A percentile compares a stretch with the other conserved stretches of the same genome.
These are phyloP conservation scores for Podocnemis expansa DNA, from an alignment of 2,113 vertebrate genomes.

Conservation along the genomic window DNA sequence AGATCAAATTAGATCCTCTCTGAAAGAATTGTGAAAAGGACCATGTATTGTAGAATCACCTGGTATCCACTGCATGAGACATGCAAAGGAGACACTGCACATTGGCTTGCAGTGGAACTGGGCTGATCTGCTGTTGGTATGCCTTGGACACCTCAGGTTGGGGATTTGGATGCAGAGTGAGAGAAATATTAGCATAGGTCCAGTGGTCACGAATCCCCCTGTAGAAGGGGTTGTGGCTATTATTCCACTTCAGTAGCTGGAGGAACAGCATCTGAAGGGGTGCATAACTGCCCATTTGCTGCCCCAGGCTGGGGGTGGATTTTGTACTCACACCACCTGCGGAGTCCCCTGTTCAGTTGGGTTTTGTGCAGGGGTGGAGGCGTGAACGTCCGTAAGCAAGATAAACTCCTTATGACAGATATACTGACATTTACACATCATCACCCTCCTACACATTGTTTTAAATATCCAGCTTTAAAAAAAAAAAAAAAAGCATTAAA, in stretches of 20 bases:
- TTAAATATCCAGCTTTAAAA: neutral
- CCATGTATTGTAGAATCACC: neutral
- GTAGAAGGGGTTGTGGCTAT: fast-evolving
- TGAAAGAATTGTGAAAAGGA: neutral
- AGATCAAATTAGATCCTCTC: neutral
- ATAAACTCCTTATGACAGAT: neutral
- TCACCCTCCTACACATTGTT: neutral
- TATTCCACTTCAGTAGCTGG: neutral
- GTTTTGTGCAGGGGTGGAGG: neutral
- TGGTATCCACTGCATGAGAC: neutral
- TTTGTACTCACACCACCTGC: neutral
- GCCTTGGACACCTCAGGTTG: neutral
- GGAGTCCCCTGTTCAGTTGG: neutral
- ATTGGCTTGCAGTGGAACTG: too few relatives aligned
- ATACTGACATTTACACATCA: neutral
- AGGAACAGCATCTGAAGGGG: fast-evolving
- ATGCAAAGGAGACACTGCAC: neutral
- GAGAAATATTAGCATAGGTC: neutral
- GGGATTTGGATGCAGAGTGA: neutral
- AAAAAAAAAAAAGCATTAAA: neutral
- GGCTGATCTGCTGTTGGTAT: neutral
- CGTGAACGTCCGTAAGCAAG: neutral
- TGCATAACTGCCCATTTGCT: neutral
- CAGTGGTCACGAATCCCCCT: fast-evolving
- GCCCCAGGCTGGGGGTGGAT: neutral